Percentiles rank a stretch among this genome's conserved stretches.
Conservation (phyloP, 2,797 vertebrate genomes). For the Rhinogobio ventralis region DNA sequence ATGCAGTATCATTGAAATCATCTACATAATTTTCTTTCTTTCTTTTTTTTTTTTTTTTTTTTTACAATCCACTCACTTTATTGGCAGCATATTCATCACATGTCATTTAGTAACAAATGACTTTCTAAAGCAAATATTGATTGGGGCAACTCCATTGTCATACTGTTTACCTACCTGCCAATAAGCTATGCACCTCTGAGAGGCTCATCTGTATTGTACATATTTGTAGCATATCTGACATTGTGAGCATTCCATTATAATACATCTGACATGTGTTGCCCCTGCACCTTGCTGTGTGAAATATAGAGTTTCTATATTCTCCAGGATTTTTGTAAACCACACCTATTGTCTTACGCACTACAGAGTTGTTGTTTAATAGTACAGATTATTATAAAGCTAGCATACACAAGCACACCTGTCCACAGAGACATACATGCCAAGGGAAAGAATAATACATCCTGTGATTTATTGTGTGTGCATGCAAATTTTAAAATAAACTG, state of each 20-base stretch:
- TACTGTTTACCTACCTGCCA: slow-evolving; percentile 78
- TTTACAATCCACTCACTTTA: not conserved
- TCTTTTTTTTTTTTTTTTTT: not conserved
- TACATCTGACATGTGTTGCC: slow-evolving; percentile 34
- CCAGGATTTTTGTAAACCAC: slow-evolving; percentile 10
- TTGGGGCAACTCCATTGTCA: slow-evolving; percentile 73
- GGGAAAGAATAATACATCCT: not conserved
- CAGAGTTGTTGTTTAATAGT: slow-evolving; percentile 18
- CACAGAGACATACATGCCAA: not conserved
- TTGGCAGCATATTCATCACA: slow-evolving; percentile 70
- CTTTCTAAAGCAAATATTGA: slow-evolving; percentile 79
- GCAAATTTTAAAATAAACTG: not conserved
- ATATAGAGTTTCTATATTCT: slow-evolving; percentile 56
- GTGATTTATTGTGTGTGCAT: not conserved
- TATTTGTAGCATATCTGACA: slow-evolving; percentile 72
- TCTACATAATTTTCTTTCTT: not conserved
- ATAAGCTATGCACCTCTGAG: slow-evolving; percentile 74
- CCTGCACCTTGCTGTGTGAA: slow-evolving; percentile 8
- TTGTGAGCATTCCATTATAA: slow-evolving; percentile 52
- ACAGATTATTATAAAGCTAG: slow-evolving; percentile 39
- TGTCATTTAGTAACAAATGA: slow-evolving; percentile 76
- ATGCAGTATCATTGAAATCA: not conserved
- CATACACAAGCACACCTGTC: slow-evolving; percentile 6
- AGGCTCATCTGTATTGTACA: slow-evolving; percentile 38
- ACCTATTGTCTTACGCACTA: slow-evolving; percentile 29